Evolutionary conservation across 92 coral and sea anemone species (phyloP).

Genomic region (Diadumene lineata): DNA sequence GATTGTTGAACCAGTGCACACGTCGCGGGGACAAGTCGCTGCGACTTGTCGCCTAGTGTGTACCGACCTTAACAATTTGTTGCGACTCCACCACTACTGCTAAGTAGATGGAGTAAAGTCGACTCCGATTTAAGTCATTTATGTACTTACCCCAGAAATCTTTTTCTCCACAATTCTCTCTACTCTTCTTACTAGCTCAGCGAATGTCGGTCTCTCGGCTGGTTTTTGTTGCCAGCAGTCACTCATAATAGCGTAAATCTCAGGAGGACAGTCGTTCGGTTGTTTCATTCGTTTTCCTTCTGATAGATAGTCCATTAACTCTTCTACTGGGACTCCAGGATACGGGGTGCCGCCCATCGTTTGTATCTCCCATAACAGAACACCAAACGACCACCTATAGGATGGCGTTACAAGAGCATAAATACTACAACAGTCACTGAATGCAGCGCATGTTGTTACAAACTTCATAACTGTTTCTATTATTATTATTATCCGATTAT

Average conservation of each 20-base stretch:
- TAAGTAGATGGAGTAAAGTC: too few species aligned
- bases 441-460: neutral
- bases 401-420: neutral
- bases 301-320: conserved; percentile 62
- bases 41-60: too few species aligned
- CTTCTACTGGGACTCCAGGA: conserved; percentile 66
- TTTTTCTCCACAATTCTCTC: conserved; percentile 59
- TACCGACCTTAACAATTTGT: too few species aligned
- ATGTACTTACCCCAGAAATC: conserved; percentile 40
- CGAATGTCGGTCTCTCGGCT: conserved; percentile 52
- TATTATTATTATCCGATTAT: neutral
- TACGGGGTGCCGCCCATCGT: conserved; percentile 81
- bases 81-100: too few species aligned
- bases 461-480: neutral
- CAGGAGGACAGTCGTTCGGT: conserved; percentile 67
- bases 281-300: conserved; percentile 76
- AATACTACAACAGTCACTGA: neutral
- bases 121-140: too few species aligned
- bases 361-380: conserved; percentile 70
- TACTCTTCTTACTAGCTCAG: conserved; percentile 53
- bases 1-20: too few species aligned
- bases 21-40: too few species aligned
- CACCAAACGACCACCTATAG: conserved; percentile 81
- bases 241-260: conserved; percentile 66
- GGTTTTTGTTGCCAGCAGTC: conserved; percentile 71